phyloP scores from a whole-genome alignment of 2,113 vertebrate species.

The Sitta europaea region DNA sequence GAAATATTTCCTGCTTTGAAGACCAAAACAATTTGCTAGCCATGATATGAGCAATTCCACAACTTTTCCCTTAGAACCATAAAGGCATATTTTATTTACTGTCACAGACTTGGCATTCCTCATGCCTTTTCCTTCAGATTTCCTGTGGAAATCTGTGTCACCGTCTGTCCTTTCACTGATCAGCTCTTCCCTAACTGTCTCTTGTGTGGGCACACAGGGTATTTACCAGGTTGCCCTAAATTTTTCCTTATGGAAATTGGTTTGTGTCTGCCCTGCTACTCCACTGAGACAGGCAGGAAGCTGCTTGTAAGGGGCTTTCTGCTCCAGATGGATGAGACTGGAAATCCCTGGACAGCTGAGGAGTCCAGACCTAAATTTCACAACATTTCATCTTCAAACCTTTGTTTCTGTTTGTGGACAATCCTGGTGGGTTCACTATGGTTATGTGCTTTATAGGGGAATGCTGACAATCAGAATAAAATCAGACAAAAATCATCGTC shows the following conservation, averaged over 20 bases:
- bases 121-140: background rate
- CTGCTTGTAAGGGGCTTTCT: background rate
- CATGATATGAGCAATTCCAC: background rate
- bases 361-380: background rate
- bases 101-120: background rate
- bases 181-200: background rate
- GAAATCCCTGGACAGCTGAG: background rate
- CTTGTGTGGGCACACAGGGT: background rate
- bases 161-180: background rate
- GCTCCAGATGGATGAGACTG: background rate
- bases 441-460: fast-evolving
- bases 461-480: no score
- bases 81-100: background rate
- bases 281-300: background rate
- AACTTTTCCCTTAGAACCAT: background rate
- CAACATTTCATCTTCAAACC: background rate
- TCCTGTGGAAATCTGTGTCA: background rate
- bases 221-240: background rate
- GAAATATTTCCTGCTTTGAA: background rate
- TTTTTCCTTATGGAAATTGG: fast-evolving
- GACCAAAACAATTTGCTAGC: background rate
- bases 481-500: no score
- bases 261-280: background rate
- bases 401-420: background rate
- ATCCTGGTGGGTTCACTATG: background rate